These are phyloP conservation scores for Clarias magur DNA, from an alignment of 2,113 vertebrate genomes.

Conservation along the genomic window DNA sequence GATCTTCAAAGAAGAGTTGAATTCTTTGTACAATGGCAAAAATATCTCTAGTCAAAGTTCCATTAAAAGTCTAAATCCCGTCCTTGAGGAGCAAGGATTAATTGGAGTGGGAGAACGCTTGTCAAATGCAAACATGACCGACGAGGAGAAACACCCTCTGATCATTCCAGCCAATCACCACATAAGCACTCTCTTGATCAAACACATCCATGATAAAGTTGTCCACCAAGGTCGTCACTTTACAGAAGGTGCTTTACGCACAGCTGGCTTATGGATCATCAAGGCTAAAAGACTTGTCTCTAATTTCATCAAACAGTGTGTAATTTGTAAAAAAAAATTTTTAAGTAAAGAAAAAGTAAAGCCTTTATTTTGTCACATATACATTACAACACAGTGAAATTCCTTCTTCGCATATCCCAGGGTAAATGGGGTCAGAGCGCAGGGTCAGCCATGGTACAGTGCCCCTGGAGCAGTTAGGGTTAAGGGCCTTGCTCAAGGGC, in stretches of 20 bases:
- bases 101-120: background rate
- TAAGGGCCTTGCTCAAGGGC: too few relatives aligned
- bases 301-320: background rate
- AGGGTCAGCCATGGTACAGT: too few relatives aligned
- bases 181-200: background rate
- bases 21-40: too few relatives aligned
- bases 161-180: background rate
- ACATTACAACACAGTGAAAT: too few relatives aligned
- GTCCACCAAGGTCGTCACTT: background rate
- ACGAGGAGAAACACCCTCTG: background rate
- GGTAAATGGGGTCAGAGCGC: too few relatives aligned
- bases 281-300: background rate
- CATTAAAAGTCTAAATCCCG: constrained; percentile 17
- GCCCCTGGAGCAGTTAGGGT: too few relatives aligned
- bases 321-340: constrained; percentile 20
- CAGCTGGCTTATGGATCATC: background rate
- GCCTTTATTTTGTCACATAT: too few relatives aligned
- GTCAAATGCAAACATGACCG: background rate
- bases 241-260: background rate
- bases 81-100: background rate
- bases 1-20: too few relatives aligned
- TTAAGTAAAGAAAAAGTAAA: too few relatives aligned
- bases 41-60: too few relatives aligned
- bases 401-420: too few relatives aligned
- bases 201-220: background rate